Conservation (phyloP, 2,888 invertebrate genomes). For the Embidobia sp. region DNA sequence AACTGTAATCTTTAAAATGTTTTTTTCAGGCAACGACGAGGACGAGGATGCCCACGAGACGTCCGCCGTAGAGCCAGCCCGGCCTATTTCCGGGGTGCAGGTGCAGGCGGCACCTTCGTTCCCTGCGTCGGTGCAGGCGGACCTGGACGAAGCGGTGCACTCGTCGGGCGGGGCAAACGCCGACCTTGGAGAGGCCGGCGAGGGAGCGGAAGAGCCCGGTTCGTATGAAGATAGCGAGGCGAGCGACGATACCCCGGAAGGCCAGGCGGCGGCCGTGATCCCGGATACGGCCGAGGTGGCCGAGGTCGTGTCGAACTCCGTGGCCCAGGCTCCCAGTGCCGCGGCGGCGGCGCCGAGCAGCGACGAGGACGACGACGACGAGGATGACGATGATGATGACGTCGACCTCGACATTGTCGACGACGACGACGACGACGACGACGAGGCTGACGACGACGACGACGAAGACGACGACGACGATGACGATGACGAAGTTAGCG, state of each 20-base stretch:
- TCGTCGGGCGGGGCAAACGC: slow-evolving; percentile 72
- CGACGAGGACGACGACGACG: slow-evolving; percentile 84
- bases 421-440: slow-evolving; percentile 86
- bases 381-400: slow-evolving; percentile 80
- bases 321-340: slow-evolving; percentile 68
- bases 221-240: slow-evolving; percentile 79
- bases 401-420: slow-evolving; percentile 83
- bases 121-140: slow-evolving; percentile 75
- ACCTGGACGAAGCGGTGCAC: slow-evolving; percentile 78
- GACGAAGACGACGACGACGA: slow-evolving; percentile 72
- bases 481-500: slow-evolving; percentile 50
- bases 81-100: slow-evolving; percentile 71
- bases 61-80: slow-evolving; percentile 74
- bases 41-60: slow-evolving; percentile 83
- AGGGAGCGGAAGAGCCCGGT: slow-evolving; percentile 72
- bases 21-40: slow-evolving; percentile 84
- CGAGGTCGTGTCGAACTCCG: slow-evolving; percentile 72
- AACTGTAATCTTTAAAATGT: too few species aligned
- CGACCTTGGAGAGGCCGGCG: slow-evolving; percentile 77
- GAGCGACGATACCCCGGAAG: slow-evolving; percentile 78
- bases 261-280: slow-evolving; percentile 78
- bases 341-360: slow-evolving; percentile 73
- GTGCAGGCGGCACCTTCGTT: slow-evolving; percentile 74
- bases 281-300: slow-evolving; percentile 81
- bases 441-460: slow-evolving; percentile 68